Percentiles rank a stretch among this genome's conserved stretches.
Conservation (phyloP, 1,140 invertebrate species). For the Maconellicoccus hirsutus region DNA sequence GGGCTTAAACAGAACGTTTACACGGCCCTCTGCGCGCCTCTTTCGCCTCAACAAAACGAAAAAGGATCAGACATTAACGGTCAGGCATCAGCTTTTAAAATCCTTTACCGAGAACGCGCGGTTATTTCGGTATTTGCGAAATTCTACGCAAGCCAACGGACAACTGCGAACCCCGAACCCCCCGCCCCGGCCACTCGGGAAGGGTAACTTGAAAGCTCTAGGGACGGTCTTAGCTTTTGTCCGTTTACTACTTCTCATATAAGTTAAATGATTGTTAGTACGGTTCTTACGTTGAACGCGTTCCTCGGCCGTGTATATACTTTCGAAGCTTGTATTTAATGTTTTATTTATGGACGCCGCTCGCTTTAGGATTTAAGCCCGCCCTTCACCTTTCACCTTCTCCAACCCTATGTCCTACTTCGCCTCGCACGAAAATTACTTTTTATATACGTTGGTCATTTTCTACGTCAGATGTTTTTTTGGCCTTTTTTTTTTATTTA, state of each 20-base stretch:
- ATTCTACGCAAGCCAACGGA: not conserved
- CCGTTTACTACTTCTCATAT: constrained; percentile 11
- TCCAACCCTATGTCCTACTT: too few species aligned
- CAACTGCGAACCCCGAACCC: too few species aligned
- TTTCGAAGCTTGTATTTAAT: constrained; percentile 13
- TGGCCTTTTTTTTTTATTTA: not conserved
- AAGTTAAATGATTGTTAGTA: constrained; percentile 18
- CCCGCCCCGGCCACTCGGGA: too few species aligned
- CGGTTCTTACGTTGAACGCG: constrained; percentile 13
- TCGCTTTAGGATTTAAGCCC: not conserved
- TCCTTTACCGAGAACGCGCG: not conserved
- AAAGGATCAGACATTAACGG: constrained; percentile 20
- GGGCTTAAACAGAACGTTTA: constrained; percentile 8
- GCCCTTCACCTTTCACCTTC: too few species aligned
- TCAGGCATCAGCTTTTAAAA: constrained; percentile 16
- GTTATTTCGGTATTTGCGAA: constrained; percentile 12
- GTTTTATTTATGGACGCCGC: constrained; percentile 17
- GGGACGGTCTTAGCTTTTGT: constrained; percentile 14
- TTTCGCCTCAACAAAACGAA: not conserved
- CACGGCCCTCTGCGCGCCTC: not conserved
- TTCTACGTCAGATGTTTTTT: not conserved
- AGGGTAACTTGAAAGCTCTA: constrained; percentile 6
- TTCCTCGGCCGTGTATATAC: not conserved
- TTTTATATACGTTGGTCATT: not conserved
- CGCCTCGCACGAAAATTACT: not conserved